Base-by-base conservation (phyloP, 2,888 invertebrate genomes). In the Geophilus truncorum region DNA sequence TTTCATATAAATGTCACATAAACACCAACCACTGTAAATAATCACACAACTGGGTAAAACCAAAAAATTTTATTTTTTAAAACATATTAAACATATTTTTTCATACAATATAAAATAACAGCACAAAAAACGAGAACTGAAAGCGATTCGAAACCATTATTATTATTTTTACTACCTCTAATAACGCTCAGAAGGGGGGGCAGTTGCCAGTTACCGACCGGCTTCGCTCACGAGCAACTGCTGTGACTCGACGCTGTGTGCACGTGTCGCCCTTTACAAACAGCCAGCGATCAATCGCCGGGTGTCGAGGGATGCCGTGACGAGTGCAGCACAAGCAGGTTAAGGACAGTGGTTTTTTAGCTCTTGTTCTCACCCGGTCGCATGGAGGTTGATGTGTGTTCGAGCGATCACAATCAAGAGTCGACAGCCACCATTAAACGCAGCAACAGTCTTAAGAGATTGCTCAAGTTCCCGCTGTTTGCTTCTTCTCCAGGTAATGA, bases 371-470 rank as follows among this genome's bases (percentile, higher is more conserved):
- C 18, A 9, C 2, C 75, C 32, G 75, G 18, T 15, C 30, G 62
- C 34, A 79, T 79, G 79, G 79, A 79, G 28, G 34, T 30, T 3
- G 62, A 36, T 18, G 79, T 79, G 30, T 70, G 70, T n/a, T 9
- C 70, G 25, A 28, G 25, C 25, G 28, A 70, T 1, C 70, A 70
- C 7, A 28, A 28, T 9, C 62, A 79, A 12, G 36, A 32, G 15
- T n/a, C 36, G 15, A 57, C 28, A 30, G n/a, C 79, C 0, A 32
- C 28, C 23, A 79, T 79, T 18, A 89, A 89, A 85, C 85, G 90
- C 82, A 89, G 89, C 84, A 89, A 89, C 85, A 89, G 89, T 85
- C 89, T 90, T 85, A 90, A 90, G 86, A 89, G 89, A 85, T 86
- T 90, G 79, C 86, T 90, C 82, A 90, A 89, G 85, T 86, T 82